phyloP scores from a whole-genome alignment of 2,113 vertebrate species.

The Thymallus thymallus region DNA sequence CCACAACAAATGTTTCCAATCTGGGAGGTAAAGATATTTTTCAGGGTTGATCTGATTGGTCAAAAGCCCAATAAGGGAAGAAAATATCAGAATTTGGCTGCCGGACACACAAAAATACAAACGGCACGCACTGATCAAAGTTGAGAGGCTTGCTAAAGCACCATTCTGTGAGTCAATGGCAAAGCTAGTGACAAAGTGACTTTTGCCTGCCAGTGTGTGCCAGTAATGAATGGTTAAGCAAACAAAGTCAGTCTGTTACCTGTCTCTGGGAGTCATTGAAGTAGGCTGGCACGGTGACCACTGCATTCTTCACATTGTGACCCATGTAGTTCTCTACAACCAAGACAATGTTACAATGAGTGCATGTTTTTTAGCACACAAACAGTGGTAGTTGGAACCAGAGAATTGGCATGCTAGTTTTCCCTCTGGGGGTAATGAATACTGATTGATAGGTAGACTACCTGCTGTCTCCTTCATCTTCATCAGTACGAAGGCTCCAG shows the following conservation, averaged over 20 bases:
- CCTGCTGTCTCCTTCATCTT: slow-evolving; percentile 99
- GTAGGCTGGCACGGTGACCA: slow-evolving; percentile 96
- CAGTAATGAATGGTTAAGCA: not conserved
- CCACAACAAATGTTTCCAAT: no score
- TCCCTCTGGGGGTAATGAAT: not conserved
- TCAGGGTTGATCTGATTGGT: no score
- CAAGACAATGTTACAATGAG: slow-evolving; percentile 1
- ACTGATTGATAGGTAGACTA: slow-evolving; percentile 48
- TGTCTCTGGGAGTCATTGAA: slow-evolving; percentile 99
- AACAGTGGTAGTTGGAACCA: not conserved
- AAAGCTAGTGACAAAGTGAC: no score
- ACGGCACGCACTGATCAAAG: no score
- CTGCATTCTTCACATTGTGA: slow-evolving; percentile 91
- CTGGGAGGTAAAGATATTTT: no score
- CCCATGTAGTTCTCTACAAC: slow-evolving; percentile 90
- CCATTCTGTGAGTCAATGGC: no score
- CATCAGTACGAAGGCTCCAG: slow-evolving; percentile 92
- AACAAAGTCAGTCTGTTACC: slow-evolving; percentile 67
- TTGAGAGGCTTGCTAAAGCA: no score
- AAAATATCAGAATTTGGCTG: no score
- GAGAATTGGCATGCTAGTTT: not conserved
- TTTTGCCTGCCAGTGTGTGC: no score
- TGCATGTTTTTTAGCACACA: not conserved
- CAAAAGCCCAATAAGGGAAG: no score
- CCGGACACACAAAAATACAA: no score